Evolutionary conservation across 2,888 invertebrate species (phyloP).

Genomic region (Morpho helenor): DNA sequence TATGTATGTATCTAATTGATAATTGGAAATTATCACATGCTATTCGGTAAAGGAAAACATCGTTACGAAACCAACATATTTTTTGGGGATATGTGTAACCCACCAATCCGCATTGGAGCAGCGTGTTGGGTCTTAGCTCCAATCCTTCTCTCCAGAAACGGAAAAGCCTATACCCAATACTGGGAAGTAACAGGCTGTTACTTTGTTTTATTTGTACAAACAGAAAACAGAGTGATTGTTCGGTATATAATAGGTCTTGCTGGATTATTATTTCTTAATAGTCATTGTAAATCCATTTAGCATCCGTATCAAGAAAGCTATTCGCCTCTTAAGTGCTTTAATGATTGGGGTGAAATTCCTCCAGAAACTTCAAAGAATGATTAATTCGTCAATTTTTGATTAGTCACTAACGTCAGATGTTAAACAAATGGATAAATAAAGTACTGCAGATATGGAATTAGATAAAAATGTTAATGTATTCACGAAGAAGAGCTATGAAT

Average conservation of each 20-base stretch:
- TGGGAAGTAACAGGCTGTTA: too few relatives aligned
- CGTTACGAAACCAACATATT: neutral
- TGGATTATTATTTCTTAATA: constrained; percentile 20
- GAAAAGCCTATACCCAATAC: too few relatives aligned
- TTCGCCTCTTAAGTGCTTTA: constrained; percentile 63
- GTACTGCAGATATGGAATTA: constrained; percentile 12
- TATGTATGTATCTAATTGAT: too few relatives aligned
- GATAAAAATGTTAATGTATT: constrained; percentile 22
- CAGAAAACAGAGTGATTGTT: too few relatives aligned
- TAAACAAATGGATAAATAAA: constrained; percentile 14
- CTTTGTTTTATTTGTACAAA: too few relatives aligned
- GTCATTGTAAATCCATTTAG: constrained; percentile 57
- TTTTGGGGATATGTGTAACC: too few relatives aligned
- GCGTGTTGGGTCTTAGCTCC: too few relatives aligned
- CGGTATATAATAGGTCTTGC: neutral
- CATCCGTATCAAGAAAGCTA: constrained; percentile 46
- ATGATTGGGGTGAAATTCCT: constrained; percentile 58
- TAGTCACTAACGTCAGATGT: constrained; percentile 34
- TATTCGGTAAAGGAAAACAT: neutral
- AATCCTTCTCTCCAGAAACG: too few relatives aligned
- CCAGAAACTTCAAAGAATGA: constrained; percentile 38
- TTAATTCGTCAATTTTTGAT: constrained; percentile 45
- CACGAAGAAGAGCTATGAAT: constrained; percentile 18
- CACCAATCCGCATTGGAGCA: too few relatives aligned
- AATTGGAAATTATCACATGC: too few relatives aligned